A percentile compares a stretch with the other conserved stretches of the same genome.
Evolutionary conservation across 2,797 vertebrate species (phyloP).

Genomic region (Heliangelus exortis): DNA sequence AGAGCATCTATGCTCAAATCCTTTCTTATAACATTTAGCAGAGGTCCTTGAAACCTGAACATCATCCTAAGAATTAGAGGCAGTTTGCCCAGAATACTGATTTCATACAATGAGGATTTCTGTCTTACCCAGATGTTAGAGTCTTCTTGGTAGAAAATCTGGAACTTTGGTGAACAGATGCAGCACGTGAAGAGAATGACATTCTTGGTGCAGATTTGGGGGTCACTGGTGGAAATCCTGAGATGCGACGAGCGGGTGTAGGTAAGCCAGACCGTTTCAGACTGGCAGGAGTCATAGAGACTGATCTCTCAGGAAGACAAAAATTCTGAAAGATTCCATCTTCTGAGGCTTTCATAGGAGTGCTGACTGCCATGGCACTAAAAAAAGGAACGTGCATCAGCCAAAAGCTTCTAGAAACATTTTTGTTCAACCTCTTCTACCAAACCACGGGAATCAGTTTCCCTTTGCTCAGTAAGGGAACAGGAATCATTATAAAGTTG

Average conservation of each 20-base stretch:
- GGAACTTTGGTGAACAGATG: background rate
- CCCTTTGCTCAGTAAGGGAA: background rate
- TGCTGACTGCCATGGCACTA: constrained; percentile 64
- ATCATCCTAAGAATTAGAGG: background rate
- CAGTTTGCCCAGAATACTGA: background rate
- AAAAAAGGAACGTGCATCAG: background rate
- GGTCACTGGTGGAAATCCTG: constrained; percentile 76
- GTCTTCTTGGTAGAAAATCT: constrained; percentile 38
- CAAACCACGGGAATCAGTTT: background rate
- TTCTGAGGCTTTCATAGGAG: constrained; percentile 49
- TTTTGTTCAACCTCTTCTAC: background rate
- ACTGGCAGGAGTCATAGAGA: constrained; percentile 67
- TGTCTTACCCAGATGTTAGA: constrained; percentile 74
- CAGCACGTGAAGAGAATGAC: background rate
- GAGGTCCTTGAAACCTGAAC: background rate
- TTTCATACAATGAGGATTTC: background rate
- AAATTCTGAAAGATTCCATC: constrained; percentile 56
- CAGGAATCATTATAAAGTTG: background rate
- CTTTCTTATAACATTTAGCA: background rate
- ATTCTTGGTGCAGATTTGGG: constrained; percentile 69
- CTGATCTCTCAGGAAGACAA: background rate
- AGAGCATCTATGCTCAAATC: background rate
- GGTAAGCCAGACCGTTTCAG: constrained; percentile 80
- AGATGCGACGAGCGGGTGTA: constrained; percentile 80
- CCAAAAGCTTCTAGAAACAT: background rate